phyloP scores from a whole-genome alignment of 2,888 invertebrate species.

The Cloeon dipterum region DNA sequence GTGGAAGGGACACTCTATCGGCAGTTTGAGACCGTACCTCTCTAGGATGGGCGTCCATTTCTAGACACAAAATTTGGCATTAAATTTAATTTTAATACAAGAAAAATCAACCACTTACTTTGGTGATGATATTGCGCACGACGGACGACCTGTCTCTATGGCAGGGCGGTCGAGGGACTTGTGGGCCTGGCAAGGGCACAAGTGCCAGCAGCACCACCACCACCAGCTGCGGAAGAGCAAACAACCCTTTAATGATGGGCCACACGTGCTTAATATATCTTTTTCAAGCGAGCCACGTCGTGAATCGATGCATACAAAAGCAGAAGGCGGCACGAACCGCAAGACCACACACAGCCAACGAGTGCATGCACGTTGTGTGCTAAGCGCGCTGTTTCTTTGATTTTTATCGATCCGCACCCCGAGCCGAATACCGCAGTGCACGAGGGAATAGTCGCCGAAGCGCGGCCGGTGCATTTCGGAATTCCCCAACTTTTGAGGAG shows the following conservation, averaged over 20 bases:
- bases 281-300: no score
- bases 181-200: constrained; percentile 74
- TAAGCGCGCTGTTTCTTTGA: no score
- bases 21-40: constrained; percentile 65
- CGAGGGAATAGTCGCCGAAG: no score
- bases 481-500: no score
- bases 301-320: no score
- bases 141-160: constrained; percentile 73
- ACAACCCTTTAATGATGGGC: not conserved
- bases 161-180: constrained; percentile 67
- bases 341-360: no score
- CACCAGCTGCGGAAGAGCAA: constrained; percentile 34
- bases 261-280: not conserved
- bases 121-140: constrained; percentile 67
- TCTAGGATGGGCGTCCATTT: constrained; percentile 80
- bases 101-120: constrained; percentile 20
- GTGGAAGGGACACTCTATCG: constrained; percentile 76
- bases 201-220: constrained; percentile 57
- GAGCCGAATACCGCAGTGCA: no score
- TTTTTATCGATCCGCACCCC: no score
- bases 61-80: constrained; percentile 10
- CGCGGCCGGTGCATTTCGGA: no score
- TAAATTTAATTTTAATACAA: not conserved
- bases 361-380: no score
- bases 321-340: no score